Conservation (phyloP, 2,113 vertebrate species). For the Heliornis fulica region DNA sequence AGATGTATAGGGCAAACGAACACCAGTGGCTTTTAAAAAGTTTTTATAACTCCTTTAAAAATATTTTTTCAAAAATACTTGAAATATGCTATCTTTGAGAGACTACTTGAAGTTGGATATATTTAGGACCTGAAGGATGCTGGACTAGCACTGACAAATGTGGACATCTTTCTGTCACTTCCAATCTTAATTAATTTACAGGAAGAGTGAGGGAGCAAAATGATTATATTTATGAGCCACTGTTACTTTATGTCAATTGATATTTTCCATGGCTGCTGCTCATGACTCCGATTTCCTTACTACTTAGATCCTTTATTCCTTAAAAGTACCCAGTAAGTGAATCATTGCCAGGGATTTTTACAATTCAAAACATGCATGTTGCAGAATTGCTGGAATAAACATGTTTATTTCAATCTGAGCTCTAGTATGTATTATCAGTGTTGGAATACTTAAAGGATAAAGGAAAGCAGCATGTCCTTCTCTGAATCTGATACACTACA, state of each 20-base stretch:
- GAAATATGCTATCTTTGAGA: background rate
- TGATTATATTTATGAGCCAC: background rate
- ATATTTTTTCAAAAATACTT: background rate
- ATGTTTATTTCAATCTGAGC: background rate
- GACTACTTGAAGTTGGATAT: background rate
- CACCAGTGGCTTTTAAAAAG: background rate
- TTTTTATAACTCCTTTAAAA: background rate
- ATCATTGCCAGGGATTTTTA: background rate
- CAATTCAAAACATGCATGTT: background rate
- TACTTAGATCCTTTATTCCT: background rate
- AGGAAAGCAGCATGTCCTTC: background rate
- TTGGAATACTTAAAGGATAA: background rate
- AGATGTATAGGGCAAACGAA: background rate
- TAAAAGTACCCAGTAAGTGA: background rate
- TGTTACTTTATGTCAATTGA: background rate
- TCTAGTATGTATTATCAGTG: background rate
- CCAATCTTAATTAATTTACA: background rate
- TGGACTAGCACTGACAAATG: background rate
- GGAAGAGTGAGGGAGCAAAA: background rate
- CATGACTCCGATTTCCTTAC: background rate
- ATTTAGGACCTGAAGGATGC: background rate
- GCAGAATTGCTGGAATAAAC: background rate
- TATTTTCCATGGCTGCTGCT: background rate
- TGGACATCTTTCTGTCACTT: background rate
- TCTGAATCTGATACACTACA: background rate